Base-by-base conservation (phyloP, 2,113 vertebrate genomes). In the Pedionomus torquatus region DNA sequence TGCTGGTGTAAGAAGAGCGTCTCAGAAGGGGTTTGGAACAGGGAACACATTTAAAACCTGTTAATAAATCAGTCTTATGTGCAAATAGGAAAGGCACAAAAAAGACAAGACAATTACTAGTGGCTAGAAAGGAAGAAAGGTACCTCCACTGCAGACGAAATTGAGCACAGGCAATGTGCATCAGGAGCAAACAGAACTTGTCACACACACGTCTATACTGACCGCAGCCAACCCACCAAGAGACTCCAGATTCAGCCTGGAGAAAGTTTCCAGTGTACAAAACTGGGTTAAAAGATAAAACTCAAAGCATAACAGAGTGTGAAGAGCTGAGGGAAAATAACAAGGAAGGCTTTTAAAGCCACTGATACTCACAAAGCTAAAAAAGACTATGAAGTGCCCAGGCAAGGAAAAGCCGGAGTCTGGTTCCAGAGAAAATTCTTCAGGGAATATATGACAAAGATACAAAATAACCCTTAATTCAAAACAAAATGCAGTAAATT, bases 141-240 rank as follows among this genome's bases (percentile, higher is more conserved):
- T n/a, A 64, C 20, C 49, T 72, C n/a, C 18, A 85, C 55, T 43
- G 35, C 1, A 90, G 57, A 70, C 41, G 35, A 91, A 74, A 75
- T 3, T 0, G 1, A 86, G 41, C 41, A 52, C 52, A 25, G 11
- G 23, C 51, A 58, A 21, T 0, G 28, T 14, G 33, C 58, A 82
- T 33, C 33, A 89, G 44, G 57, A 92, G 23, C 55, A 69, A 81
- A 4, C 24, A 58, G 15, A 80, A 80, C 10, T 13, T 31, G 17
- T 17, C 39, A 58, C 21, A 14, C 12, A 30, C 2, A 0, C 17
- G 26, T 17, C 52, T 64, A 5, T 0, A 0, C 12, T 13, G 8
- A 54, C 52, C 35, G 13, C 68, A 88, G 63, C n/a, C 75, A 77
- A 49, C 10, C 7, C 58, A 44, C 7, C 5, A 28, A 80, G 61